A percentile compares a stretch with the other conserved stretches of the same genome.
These are phyloP conservation scores for Pristionchus japonicus DNA, from an alignment of 2,888 invertebrate genomes.

Conservation along the genomic window DNA sequence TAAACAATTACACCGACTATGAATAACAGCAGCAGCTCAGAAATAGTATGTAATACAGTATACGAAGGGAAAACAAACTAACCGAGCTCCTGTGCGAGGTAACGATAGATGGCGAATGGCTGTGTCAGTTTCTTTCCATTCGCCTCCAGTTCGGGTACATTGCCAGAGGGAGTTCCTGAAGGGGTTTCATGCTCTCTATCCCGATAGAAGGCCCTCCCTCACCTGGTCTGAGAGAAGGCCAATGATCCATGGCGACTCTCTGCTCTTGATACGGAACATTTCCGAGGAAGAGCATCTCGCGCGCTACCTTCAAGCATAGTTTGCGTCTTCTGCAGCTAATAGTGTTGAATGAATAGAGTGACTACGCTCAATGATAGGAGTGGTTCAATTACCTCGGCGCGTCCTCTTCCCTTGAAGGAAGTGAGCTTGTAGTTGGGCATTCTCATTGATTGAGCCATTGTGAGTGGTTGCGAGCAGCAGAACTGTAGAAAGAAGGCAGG, in stretches of 20 bases:
- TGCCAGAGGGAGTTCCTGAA: not conserved
- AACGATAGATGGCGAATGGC: conserved; percentile 15
- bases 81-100: not conserved
- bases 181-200: too few relatives aligned
- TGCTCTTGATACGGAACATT: not conserved
- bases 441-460: not conserved
- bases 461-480: not conserved
- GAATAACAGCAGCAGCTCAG: too few relatives aligned
- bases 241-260: not conserved
- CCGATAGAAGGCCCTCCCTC: too few relatives aligned
- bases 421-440: not conserved
- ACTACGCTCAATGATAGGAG: not conserved
- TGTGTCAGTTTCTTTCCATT: not conserved
- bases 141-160: not conserved
- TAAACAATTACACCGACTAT: too few relatives aligned
- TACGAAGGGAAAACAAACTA: not conserved
- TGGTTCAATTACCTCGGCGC: not conserved
- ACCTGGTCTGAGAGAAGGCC: not conserved
- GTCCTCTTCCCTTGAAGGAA: not conserved
- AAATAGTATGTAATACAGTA: not conserved
- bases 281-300: not conserved
- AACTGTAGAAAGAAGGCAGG: not conserved
- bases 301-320: not conserved
- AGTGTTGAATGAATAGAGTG: too few relatives aligned
- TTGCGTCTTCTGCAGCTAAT: too few relatives aligned